Conservation (phyloP, 2,797 vertebrate genomes). For the Percopsis omiscomaycus region DNA sequence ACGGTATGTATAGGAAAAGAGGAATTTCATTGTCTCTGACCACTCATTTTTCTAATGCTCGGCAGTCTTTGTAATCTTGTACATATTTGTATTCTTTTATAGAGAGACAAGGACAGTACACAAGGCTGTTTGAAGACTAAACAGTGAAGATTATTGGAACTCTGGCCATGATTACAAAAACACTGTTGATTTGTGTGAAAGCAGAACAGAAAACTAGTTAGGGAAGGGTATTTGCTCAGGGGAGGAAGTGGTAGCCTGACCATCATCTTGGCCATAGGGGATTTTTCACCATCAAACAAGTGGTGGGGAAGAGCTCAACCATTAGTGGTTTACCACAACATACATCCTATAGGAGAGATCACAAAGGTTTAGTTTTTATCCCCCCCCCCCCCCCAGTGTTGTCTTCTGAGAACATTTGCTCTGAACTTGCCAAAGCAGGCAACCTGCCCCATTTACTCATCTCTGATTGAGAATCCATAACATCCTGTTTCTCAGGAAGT, state of each 20-base stretch:
- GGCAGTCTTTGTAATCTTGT: background rate
- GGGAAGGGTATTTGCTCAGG: slow-evolving; percentile 38
- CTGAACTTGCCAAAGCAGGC: slow-evolving; percentile 4
- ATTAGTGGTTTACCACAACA: slow-evolving; percentile 23
- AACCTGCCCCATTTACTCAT: slow-evolving; percentile 32
- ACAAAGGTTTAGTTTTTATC: background rate
- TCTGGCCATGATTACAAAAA: background rate
- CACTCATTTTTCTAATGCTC: background rate
- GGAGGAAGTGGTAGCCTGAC: slow-evolving; percentile 51
- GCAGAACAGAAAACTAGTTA: slow-evolving; percentile 39
- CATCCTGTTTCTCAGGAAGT: slow-evolving; percentile 77
- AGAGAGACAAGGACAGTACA: background rate
- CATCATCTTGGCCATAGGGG: slow-evolving; percentile 24
- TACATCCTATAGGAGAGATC: background rate
- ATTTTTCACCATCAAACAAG: slow-evolving; percentile 28
- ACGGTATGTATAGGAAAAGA: no score
- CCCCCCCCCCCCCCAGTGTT: no score
- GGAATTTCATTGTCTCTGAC: no score
- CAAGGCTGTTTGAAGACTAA: background rate
- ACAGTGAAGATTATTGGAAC: background rate
- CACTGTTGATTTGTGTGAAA: slow-evolving; percentile 14
- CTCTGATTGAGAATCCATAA: slow-evolving; percentile 64
- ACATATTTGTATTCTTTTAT: background rate
- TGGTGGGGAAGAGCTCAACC: slow-evolving; percentile 10
- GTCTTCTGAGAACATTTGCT: no score